phyloP scores from a whole-genome alignment of 2,888 invertebrate genomes.

The Imbricaverruca yamaguchii region DNA sequence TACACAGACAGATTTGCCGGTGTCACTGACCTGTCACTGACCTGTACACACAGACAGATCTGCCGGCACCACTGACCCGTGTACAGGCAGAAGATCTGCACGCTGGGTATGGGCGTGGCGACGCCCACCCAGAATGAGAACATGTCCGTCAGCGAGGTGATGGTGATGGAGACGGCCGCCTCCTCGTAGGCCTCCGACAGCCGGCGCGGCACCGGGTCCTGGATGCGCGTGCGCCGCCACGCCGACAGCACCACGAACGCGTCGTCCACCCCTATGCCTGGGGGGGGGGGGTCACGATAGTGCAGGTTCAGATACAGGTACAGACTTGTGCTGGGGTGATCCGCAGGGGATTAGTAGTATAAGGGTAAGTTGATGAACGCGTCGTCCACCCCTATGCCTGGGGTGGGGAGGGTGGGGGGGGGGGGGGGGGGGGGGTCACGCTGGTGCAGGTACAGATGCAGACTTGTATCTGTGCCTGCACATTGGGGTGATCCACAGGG shows the following conservation, averaged over 20 bases:
- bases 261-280: constrained; percentile 45
- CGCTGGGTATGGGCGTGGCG: constrained; percentile 43
- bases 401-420: too few species aligned
- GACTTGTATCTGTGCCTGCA: too few species aligned
- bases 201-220: constrained; percentile 36
- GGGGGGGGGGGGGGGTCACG: background rate
- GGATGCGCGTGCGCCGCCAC: constrained; percentile 42
- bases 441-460: background rate
- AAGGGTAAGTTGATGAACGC: constrained; percentile 38
- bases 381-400: constrained; percentile 45
- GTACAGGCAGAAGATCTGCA: constrained; percentile 44
- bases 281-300: background rate
- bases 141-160: constrained; percentile 40
- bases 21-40: too few species aligned
- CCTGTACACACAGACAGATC: too few species aligned
- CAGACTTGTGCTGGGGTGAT: background rate
- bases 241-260: constrained; percentile 44
- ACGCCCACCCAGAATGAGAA: constrained; percentile 41
- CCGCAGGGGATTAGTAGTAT: background rate
- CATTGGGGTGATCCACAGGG: background rate
- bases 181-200: constrained; percentile 41
- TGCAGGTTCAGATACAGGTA: background rate
- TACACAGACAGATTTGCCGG: too few species aligned
- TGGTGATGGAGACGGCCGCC: constrained; percentile 44
- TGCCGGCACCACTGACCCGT: constrained; percentile 34